Evolutionary conservation across 1,140 invertebrate species (phyloP).

Genomic region (Ericerus pela): DNA sequence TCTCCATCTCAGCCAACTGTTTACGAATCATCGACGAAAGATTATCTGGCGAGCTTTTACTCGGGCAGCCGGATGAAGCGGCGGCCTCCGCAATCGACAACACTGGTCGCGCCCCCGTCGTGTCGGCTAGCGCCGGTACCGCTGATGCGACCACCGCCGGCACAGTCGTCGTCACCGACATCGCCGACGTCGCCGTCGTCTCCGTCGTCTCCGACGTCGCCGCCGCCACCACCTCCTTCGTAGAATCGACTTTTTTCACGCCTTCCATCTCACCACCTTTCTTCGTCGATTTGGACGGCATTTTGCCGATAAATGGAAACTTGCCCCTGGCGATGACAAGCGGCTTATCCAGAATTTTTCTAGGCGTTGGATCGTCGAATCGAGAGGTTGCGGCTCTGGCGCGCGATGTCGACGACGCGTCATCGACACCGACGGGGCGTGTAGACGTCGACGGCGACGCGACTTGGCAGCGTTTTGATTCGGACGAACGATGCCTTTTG

Average conservation of each 20-base stretch:
- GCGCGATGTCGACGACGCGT: not conserved
- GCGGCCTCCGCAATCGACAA: no score
- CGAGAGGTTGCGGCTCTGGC: not conserved
- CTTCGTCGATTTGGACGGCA: not conserved
- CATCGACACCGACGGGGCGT: not conserved
- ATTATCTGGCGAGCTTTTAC: no score
- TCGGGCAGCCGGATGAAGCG: no score
- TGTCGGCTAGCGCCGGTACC: no score
- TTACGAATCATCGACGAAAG: not conserved
- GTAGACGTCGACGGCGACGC: not conserved
- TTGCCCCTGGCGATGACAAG: not conserved
- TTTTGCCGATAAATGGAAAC: slow-evolving; percentile 1
- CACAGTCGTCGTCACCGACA: not conserved
- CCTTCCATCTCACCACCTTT: not conserved
- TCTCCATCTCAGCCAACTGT: not conserved
- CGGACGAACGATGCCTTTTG: not conserved
- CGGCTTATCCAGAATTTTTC: not conserved
- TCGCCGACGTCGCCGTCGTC: not conserved
- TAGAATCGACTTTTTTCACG: not conserved
- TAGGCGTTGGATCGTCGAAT: not conserved
- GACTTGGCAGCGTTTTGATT: not conserved
- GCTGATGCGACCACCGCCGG: no score
- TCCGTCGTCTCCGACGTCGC: not conserved
- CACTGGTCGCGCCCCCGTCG: no score
- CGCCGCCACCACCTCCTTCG: not conserved